Evolutionary conservation across 2,113 vertebrate species (phyloP).

Genomic region (Trematocara nigrifrons): DNA sequence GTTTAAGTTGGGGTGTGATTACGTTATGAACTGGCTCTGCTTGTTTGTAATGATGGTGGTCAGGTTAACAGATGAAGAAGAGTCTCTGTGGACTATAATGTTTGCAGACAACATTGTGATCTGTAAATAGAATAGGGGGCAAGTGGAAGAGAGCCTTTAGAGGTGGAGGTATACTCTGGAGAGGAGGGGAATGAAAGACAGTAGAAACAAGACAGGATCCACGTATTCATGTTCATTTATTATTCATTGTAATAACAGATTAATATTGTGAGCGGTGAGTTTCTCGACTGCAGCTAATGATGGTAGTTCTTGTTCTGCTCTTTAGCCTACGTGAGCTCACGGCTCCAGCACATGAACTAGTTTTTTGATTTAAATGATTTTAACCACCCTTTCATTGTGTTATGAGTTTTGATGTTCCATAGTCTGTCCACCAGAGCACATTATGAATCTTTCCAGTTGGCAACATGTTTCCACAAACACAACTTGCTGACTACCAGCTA

Average conservation of each 20-base stretch:
- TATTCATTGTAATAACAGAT: neutral
- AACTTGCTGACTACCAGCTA: neutral
- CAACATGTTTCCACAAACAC: neutral
- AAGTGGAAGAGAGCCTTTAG: neutral
- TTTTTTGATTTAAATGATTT: neutral
- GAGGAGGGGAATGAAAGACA: neutral
- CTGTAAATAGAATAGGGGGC: neutral
- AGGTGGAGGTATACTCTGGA: neutral
- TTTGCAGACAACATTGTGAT: neutral
- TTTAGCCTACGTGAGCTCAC: neutral
- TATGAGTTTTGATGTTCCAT: neutral
- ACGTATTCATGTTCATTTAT: neutral
- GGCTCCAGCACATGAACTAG: neutral
- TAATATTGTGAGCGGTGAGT: neutral
- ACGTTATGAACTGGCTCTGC: neutral
- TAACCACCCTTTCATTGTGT: neutral
- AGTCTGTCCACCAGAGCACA: neutral
- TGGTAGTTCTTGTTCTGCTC: neutral
- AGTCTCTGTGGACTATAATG: neutral
- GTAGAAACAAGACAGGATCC: neutral
- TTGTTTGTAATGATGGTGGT: neutral
- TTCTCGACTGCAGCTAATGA: neutral
- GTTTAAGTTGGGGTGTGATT: fast-evolving
- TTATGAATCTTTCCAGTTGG: neutral
- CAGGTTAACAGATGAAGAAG: neutral